Evolutionary conservation across 1,140 invertebrate genomes (phyloP).

Genomic region (Lepidurus apus): DNA sequence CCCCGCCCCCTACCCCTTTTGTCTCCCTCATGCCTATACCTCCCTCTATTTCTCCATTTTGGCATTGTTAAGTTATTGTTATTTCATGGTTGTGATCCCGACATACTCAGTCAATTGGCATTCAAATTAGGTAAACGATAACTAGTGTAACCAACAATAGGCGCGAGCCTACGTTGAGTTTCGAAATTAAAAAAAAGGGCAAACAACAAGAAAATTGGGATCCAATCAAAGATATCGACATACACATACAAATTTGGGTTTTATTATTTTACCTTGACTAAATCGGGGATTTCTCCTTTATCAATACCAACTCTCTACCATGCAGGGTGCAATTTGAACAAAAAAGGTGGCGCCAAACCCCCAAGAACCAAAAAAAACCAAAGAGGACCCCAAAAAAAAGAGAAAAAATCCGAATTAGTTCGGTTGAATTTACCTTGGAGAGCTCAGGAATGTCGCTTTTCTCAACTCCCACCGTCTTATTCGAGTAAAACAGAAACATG

Average conservation of each 20-base stretch:
- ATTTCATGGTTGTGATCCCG: too few relatives aligned
- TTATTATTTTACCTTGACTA: slow-evolving; percentile 70
- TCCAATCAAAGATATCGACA: not conserved
- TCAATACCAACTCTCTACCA: slow-evolving; percentile 95
- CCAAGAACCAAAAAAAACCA: slow-evolving; percentile 25
- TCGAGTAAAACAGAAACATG: slow-evolving; percentile 19
- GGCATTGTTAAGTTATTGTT: too few relatives aligned
- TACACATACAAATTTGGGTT: not conserved
- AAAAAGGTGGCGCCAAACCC: not conserved
- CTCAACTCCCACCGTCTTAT: slow-evolving; percentile 40
- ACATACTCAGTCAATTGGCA: too few relatives aligned
- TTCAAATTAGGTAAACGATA: too few relatives aligned
- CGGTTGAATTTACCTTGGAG: slow-evolving; percentile 37
- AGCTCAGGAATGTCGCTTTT: slow-evolving; percentile 41
- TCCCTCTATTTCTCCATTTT: too few relatives aligned
- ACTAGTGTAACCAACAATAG: too few relatives aligned
- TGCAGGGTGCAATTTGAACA: slow-evolving; percentile 21
- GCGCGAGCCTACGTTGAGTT: too few relatives aligned
- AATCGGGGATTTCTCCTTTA: slow-evolving; percentile 96
- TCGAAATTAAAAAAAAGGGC: too few relatives aligned
- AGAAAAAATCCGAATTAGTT: not conserved
- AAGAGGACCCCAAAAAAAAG: not conserved
- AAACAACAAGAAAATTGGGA: slow-evolving; percentile 24
- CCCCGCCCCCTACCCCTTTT: too few relatives aligned
- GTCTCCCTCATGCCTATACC: too few relatives aligned